Base-by-base conservation (phyloP, 2,797 vertebrate species). In the Peromyscus aztecus region DNA sequence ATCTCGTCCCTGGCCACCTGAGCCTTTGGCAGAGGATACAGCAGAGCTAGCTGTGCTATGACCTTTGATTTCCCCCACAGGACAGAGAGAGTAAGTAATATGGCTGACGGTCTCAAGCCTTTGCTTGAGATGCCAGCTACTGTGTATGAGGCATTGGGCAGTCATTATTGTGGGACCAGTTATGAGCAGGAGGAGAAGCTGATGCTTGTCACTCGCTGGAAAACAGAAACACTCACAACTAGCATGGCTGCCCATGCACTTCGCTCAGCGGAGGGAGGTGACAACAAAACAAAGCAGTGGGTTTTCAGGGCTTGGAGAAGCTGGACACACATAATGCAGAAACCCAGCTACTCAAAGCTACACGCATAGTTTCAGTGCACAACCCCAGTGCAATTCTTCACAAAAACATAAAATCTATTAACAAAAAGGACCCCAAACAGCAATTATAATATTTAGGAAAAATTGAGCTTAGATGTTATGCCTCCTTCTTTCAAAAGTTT, bases 131-230 rank as follows among this genome's bases (percentile, higher is more conserved):
- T 29, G 13, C 57, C n/a, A 24, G 19, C 19, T 73, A 37, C n/a
- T 73, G 1, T 9, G 21, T 71, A 34, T 73, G 37, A 40, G 16
- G 14, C 34, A 17, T 40, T 37, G 34, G 31, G 46, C 43, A 59
- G 46, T 10, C 9, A 3, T 0, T 52, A 69, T 24, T 24, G n/a
- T 40, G n/a, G 12, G 9, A 8, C 3, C n/a, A 80, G 2, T 34
- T 73, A 82, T 19, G 80, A 82, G 27, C 27, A 49, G 1, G 16
- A 29, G 27, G n/a, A 75, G 29, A 67, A 63, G 1, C 1, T 52
- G 21, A 11, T 52, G 10, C 0, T 3, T 76, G 8, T 78, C 16
- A 34, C 29, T 11, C 21, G 21, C 3, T 29, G 87, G 4, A n/a
- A 13, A 52, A 19, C 13, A 29, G 14, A 19, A 84, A 43, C 12